Evolutionary conservation across 1,140 invertebrate species (phyloP).

Genomic region (Drosophila punjabiensis): DNA sequence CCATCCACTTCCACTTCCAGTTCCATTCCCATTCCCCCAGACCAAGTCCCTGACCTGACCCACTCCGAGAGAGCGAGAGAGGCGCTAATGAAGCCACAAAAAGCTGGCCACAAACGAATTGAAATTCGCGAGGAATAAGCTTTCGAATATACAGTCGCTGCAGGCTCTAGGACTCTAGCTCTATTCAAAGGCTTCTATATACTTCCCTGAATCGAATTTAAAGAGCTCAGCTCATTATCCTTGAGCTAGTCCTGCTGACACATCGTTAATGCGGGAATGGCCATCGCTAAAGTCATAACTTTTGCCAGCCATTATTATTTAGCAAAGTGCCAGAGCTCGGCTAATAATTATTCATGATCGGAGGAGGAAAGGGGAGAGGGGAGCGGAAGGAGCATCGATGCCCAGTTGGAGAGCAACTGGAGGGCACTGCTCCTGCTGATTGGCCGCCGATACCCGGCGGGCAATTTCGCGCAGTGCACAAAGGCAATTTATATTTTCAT

Average conservation of each 20-base stretch:
- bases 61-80: not conserved
- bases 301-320: not conserved
- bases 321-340: not conserved
- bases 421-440: not conserved
- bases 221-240: not conserved
- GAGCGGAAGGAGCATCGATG: not conserved
- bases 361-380: too few species aligned
- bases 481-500: conserved; percentile 78
- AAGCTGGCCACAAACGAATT: conserved; percentile 59
- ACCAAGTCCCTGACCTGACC: not conserved
- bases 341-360: conserved; percentile 5
- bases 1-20: not conserved
- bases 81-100: conserved; percentile 77
- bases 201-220: not conserved
- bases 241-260: not conserved
- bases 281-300: not conserved
- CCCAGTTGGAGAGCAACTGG: not conserved
- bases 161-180: not conserved
- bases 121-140: conserved; percentile 19
- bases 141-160: not conserved
- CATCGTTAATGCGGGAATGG: not conserved
- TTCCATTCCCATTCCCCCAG: not conserved
- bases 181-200: not conserved
- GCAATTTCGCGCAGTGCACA: conserved; percentile 59
- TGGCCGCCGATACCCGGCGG: conserved; percentile 7